Conservation (phyloP, 2,113 vertebrate genomes). For the Rhinoderma darwinii region DNA sequence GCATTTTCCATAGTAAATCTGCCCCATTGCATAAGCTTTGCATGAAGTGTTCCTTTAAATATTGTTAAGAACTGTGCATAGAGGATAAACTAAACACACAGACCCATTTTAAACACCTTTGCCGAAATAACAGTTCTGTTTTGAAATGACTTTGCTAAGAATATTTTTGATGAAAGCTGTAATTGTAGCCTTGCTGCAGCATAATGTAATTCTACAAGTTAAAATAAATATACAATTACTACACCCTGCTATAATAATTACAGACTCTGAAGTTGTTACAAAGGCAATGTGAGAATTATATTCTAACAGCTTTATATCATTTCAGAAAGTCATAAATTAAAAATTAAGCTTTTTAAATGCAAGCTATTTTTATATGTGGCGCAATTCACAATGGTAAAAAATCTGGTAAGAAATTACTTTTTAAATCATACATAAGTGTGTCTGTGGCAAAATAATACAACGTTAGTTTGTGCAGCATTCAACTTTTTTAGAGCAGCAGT, state of each 20-base stretch:
- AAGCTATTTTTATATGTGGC: too few relatives aligned
- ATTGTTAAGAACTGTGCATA: neutral
- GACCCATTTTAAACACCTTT: neutral
- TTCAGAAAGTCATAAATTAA: neutral
- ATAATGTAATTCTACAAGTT: conserved; percentile 9
- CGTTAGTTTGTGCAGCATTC: too few relatives aligned
- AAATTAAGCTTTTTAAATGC: neutral
- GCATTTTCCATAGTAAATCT: too few relatives aligned
- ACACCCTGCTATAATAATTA: conserved; percentile 28
- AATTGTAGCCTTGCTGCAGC: neutral
- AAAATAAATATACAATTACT: conserved; percentile 31
- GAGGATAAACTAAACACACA: neutral
- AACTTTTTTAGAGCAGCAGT: too few relatives aligned
- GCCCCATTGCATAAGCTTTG: neutral
- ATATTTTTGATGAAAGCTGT: conserved; percentile 21
- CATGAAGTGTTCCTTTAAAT: neutral
- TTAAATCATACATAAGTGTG: too few relatives aligned
- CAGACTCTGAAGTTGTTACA: neutral
- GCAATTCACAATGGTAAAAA: neutral
- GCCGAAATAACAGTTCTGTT: neutral
- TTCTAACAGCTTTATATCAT: neutral
- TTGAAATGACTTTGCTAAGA: neutral
- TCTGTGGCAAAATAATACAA: too few relatives aligned
- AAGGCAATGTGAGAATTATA: conserved; percentile 11
- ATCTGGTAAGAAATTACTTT: too few relatives aligned